phyloP scores from a whole-genome alignment of 2,797 vertebrate species.

The Zenarchopterus dispar region DNA sequence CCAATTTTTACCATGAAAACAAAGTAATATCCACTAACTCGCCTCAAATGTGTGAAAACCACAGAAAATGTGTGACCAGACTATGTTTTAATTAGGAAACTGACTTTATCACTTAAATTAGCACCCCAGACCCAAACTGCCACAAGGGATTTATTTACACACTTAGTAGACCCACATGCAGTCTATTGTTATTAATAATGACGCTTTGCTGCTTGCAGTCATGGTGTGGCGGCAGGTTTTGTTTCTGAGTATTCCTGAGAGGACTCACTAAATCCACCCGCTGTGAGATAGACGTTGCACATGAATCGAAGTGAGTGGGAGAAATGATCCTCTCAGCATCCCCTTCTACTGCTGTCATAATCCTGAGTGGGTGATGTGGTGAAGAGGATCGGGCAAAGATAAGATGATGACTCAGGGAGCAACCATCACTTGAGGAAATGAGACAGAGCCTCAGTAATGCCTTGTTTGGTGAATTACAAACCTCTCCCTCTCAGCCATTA shows the following conservation, averaged over 20 bases:
- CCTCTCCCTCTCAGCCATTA: slow-evolving; percentile 19
- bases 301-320: slow-evolving; percentile 50
- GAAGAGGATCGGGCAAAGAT: slow-evolving; percentile 49
- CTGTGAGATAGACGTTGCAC: slow-evolving; percentile 17
- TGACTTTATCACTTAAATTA: slow-evolving; percentile 34
- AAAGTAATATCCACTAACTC: slow-evolving; percentile 22
- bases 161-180: neutral
- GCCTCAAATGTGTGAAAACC: neutral
- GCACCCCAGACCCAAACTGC: slow-evolving; percentile 7
- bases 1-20: neutral
- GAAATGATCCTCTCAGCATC: slow-evolving; percentile 53
- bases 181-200: slow-evolving; percentile 14
- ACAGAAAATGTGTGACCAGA: slow-evolving; percentile 5
- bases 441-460: slow-evolving; percentile 41
- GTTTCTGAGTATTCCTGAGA: slow-evolving; percentile 21
- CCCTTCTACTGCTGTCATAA: slow-evolving; percentile 56
- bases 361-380: slow-evolving; percentile 62
- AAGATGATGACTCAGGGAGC: slow-evolving; percentile 57
- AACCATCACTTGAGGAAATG: slow-evolving; percentile 55
- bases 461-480: slow-evolving; percentile 46
- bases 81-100: slow-evolving; percentile 20
- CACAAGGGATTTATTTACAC: slow-evolving; percentile 1
- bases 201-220: slow-evolving; percentile 6
- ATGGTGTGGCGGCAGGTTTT: slow-evolving; percentile 21
- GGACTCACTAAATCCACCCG: slow-evolving; percentile 20